These are phyloP conservation scores for Riparia riparia DNA, from an alignment of 2,113 vertebrate species.

Conservation along the genomic window DNA sequence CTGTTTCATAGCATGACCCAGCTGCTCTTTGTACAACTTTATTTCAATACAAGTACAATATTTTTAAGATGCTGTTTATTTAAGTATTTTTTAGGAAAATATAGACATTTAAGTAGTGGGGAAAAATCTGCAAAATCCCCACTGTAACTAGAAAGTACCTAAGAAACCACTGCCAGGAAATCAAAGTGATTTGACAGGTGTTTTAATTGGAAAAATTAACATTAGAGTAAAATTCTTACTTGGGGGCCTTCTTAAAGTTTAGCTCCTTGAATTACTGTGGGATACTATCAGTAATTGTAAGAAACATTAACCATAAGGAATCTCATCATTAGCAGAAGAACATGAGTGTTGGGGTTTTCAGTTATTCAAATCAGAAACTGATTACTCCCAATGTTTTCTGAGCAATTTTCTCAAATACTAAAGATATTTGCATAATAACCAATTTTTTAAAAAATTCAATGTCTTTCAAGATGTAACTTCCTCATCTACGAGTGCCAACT, in stretches of 20 bases:
- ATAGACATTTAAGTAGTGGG: not conserved
- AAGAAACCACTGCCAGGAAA: not conserved
- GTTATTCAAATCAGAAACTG: not conserved
- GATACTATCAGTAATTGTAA: not conserved
- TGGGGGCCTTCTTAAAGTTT: not conserved
- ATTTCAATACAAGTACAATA: not conserved
- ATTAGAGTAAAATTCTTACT: not conserved
- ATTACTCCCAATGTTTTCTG: not conserved
- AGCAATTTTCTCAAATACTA: not conserved
- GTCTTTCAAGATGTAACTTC: not conserved
- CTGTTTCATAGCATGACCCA: not conserved
- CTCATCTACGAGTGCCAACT: not conserved
- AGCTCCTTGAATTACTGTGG: not conserved
- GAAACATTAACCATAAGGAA: not conserved
- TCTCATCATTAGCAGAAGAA: not conserved
- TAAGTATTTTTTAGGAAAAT: not conserved
- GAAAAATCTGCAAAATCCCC: fast-evolving
- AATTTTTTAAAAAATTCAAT: not conserved
- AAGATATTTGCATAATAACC: not conserved
- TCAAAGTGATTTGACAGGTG: not conserved
- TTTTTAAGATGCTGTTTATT: not conserved
- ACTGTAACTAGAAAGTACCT: not conserved
- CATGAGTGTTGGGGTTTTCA: fast-evolving
- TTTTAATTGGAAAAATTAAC: not conserved
- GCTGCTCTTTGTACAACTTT: not conserved